A percentile compares a stretch with the other conserved stretches of the same genome.
Evolutionary conservation across 23 tunicate genomes (phyloP).

Genomic region (Trididemnum miniatum): DNA sequence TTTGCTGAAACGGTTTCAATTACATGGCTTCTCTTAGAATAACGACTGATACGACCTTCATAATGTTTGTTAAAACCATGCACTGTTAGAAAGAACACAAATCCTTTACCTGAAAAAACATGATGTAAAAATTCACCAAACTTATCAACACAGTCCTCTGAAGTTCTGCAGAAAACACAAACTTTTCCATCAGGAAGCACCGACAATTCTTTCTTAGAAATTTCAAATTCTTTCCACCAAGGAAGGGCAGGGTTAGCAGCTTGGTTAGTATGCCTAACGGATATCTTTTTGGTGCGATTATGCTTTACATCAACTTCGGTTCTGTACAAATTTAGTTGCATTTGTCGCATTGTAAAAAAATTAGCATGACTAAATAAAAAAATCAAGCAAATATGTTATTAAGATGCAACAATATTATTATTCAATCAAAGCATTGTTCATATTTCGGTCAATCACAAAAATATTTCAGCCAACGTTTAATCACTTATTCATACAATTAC

Average conservation of each 20-base stretch:
- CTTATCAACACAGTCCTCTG: slow-evolving; percentile 43
- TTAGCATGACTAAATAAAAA: too few species aligned
- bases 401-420: too few species aligned
- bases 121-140: slow-evolving; percentile 72
- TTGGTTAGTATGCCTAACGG: not conserved
- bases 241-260: not conserved
- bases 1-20: too few species aligned
- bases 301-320: not conserved
- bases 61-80: too few species aligned
- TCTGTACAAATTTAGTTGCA: slow-evolving; percentile 9
- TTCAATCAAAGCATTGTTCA: too few species aligned
- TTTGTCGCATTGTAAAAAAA: not conserved
- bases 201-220: slow-evolving; percentile 16
- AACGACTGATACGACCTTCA: too few species aligned
- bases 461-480: too few species aligned
- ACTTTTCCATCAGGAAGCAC: not conserved
- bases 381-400: too few species aligned
- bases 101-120: slow-evolving; percentile 47
- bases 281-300: not conserved
- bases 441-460: too few species aligned
- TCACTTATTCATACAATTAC: too few species aligned
- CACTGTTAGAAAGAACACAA: not conserved
- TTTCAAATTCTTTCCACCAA: slow-evolving; percentile 49
- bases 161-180: slow-evolving; percentile 46
- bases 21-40: too few species aligned